These are phyloP conservation scores for Sinocyclocheilus anophthalmus DNA, from an alignment of 2,113 vertebrate species.

Conservation along the genomic window DNA sequence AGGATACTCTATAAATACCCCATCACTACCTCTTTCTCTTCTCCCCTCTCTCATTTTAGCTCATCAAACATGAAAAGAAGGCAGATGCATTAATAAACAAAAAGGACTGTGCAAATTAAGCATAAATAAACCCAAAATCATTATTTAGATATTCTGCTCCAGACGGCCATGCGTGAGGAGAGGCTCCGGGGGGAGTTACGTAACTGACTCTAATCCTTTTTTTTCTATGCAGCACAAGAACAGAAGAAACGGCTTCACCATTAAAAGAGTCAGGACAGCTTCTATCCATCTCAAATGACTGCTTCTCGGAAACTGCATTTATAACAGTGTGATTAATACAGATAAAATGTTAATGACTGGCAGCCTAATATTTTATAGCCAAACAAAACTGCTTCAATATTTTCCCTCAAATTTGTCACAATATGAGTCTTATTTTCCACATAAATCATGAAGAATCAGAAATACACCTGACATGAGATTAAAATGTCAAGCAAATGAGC, in stretches of 20 bases:
- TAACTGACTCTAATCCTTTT: slow-evolving; percentile 46
- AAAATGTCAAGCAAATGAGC: not conserved
- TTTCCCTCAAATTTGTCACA: not conserved
- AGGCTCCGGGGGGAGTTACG: slow-evolving; percentile 29
- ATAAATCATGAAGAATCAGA: not conserved
- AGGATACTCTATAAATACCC: slow-evolving; percentile 44
- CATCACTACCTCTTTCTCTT: not conserved
- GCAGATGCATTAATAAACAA: slow-evolving; percentile 21
- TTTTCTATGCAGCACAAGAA: slow-evolving; percentile 29
- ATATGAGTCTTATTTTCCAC: not conserved
- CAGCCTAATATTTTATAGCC: not conserved
- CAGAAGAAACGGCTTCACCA: slow-evolving; percentile 19
- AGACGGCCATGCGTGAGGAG: slow-evolving; percentile 17
- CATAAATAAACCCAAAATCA: slow-evolving; percentile 33
- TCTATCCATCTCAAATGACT: not conserved
- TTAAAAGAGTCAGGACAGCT: not conserved
- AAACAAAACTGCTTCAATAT: not conserved
- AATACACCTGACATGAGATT: not conserved
- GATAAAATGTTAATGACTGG: not conserved
- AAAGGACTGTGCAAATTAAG: slow-evolving; percentile 5
- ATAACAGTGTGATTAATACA: not conserved
- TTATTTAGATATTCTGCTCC: slow-evolving; percentile 16
- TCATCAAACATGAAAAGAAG: slow-evolving; percentile 22
- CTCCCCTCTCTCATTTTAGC: not conserved
- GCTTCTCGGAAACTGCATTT: not conserved